Conservation (phyloP, 2,797 vertebrate genomes). For the Etheostoma perlongum region DNA sequence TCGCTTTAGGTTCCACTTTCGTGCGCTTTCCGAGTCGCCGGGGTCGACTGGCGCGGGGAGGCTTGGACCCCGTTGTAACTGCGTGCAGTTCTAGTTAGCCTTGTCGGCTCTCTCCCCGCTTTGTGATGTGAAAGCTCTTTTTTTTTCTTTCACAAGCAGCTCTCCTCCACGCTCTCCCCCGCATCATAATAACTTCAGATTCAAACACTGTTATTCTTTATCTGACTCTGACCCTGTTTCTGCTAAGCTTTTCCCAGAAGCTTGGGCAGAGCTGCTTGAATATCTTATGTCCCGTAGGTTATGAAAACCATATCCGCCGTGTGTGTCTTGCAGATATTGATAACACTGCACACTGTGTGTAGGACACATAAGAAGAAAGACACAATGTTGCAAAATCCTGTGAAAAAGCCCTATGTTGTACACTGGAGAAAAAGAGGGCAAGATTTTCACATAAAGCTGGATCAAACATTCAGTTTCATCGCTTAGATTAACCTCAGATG, state of each 20-base stretch:
- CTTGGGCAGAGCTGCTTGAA: conserved; percentile 19
- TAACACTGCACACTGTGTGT: conserved; percentile 20
- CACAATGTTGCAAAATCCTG: conserved; percentile 18
- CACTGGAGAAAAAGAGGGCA: conserved; percentile 1
- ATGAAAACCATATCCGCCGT: conserved; percentile 38
- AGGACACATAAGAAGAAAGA: conserved; percentile 31
- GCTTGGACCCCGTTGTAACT: too few species aligned
- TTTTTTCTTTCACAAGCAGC: conserved; percentile 8
- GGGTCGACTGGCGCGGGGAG: too few species aligned
- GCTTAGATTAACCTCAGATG: conserved; percentile 9
- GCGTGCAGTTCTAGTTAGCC: too few species aligned
- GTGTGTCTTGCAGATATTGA: conserved; percentile 29
- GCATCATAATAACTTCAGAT: conserved; percentile 40
- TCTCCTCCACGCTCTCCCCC: conserved; percentile 30
- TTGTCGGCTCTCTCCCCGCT: conserved; percentile 22
- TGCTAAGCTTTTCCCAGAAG: conserved; percentile 48
- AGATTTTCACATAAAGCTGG: conserved; percentile 12
- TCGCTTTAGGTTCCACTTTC: too few species aligned
- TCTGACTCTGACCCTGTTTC: conserved; percentile 60
- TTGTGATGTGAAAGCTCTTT: conserved; percentile 36
- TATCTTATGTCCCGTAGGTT: conserved; percentile 52
- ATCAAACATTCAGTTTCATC: not conserved
- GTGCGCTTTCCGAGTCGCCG: too few species aligned
- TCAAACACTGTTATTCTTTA: conserved; percentile 52
- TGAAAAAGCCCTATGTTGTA: not conserved